Percentiles rank a stretch among this genome's conserved stretches.
Evolutionary conservation across 1,140 invertebrate genomes (phyloP).

Genomic region (Trialeurodes vaporariorum): DNA sequence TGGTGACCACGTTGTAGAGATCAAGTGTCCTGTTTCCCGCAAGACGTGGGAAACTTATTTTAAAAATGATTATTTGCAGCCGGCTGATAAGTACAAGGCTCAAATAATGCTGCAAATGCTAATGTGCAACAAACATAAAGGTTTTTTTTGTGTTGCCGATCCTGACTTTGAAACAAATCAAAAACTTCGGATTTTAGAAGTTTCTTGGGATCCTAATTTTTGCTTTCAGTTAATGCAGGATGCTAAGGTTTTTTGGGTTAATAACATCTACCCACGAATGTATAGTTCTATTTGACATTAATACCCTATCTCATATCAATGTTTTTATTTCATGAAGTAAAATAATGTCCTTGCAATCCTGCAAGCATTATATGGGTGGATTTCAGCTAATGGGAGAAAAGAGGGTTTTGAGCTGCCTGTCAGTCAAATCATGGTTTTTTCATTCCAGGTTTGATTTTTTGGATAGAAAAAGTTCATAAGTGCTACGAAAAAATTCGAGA

Average conservation of each 20-base stretch:
- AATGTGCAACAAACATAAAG: slow-evolving; percentile 32
- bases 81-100: slow-evolving; percentile 33
- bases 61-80: slow-evolving; percentile 28
- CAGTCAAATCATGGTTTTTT: no score
- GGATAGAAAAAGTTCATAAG: no score
- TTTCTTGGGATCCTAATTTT: slow-evolving; percentile 6
- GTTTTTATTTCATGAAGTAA: no score
- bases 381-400: no score
- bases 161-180: slow-evolving; percentile 25
- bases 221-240: neutral
- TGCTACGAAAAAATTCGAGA: no score
- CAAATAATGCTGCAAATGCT: slow-evolving; percentile 41
- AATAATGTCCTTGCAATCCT: no score
- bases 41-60: slow-evolving; percentile 35
- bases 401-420: no score
- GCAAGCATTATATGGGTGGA: no score
- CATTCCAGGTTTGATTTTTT: no score
- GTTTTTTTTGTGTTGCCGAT: slow-evolving; percentile 29
- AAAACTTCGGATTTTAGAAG: slow-evolving; percentile 19
- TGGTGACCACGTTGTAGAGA: slow-evolving; percentile 36
- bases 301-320: no score
- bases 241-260: neutral
- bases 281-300: no score
- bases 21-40: slow-evolving; percentile 35
- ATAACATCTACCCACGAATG: slow-evolving; percentile 8